phyloP scores from a whole-genome alignment of 1,140 invertebrate genomes.

The Aricia agestis region DNA sequence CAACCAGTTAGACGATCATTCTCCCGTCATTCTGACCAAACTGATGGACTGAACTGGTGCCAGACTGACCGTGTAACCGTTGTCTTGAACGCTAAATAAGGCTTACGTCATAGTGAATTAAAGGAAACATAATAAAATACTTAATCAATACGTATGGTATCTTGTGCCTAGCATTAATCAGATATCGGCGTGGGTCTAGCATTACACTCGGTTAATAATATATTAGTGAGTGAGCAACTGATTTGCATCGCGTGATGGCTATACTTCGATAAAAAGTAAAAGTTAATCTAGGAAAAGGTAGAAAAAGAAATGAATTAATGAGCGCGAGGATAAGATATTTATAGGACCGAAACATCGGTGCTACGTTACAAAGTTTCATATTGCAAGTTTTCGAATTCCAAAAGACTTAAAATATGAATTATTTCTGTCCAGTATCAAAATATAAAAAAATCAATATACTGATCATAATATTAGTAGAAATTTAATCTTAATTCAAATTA shows the following conservation, averaged over 20 bases:
- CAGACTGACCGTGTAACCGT: too few relatives aligned
- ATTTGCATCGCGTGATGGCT: conserved; percentile 28
- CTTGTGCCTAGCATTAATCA: neutral
- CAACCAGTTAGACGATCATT: too few relatives aligned
- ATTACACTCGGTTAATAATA: conserved; percentile 14
- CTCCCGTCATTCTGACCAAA: too few relatives aligned
- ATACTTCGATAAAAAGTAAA: conserved; percentile 30
- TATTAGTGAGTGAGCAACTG: conserved; percentile 20
- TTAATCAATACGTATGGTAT: neutral
- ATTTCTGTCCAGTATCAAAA: too few relatives aligned
- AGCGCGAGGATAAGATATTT: conserved; percentile 23
- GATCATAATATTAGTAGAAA: too few relatives aligned
- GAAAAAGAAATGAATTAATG: conserved; percentile 32
- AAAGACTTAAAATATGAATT: neutral
- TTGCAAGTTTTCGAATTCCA: conserved; percentile 23
- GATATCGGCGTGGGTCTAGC: conserved; percentile 6
- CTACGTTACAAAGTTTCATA: conserved; percentile 27
- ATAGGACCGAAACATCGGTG: conserved; percentile 26
- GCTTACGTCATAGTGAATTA: too few relatives aligned
- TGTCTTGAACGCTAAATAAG: too few relatives aligned
- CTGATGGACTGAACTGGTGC: too few relatives aligned
- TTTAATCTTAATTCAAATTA: too few relatives aligned
- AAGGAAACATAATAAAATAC: neutral
- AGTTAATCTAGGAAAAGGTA: conserved; percentile 22
- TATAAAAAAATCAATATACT: too few relatives aligned